Evolutionary conservation across 2,797 vertebrate genomes (phyloP).

Genomic region (Sebastes itinus): DNA sequence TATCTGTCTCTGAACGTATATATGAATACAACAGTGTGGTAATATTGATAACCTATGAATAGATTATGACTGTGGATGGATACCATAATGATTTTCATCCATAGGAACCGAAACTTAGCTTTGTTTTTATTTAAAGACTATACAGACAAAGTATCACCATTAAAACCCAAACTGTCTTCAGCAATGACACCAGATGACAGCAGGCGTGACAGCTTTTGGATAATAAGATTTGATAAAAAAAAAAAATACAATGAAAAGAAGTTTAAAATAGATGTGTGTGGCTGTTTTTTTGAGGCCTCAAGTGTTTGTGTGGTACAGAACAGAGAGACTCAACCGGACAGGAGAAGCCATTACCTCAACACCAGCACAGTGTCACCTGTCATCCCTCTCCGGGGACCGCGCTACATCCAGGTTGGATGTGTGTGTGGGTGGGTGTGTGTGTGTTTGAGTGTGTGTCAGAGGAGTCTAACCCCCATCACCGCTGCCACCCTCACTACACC

Average conservation of each 20-base stretch:
- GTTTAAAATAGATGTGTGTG: not conserved
- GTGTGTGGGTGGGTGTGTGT: not conserved
- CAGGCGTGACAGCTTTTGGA: constrained; percentile 5
- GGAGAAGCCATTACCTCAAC: constrained; percentile 41
- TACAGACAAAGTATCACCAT: not conserved
- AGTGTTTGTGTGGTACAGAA: constrained; percentile 8
- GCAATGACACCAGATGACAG: constrained; percentile 18
- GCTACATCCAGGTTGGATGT: constrained; percentile 28
- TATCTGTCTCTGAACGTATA: constrained; percentile 52
- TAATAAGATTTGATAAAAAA: not conserved
- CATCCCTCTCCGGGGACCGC: constrained; percentile 31
- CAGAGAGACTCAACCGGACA: constrained; percentile 37
- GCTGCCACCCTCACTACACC: not conserved
- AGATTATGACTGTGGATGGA: constrained; percentile 27
- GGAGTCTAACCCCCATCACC: constrained; percentile 21
- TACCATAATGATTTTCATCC: constrained; percentile 7
- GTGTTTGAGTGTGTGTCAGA: constrained; percentile 33
- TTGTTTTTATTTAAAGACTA: constrained; percentile 27
- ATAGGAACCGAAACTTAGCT: not conserved
- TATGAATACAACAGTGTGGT: constrained; percentile 15
- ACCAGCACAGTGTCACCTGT: constrained; percentile 47
- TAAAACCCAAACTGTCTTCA: constrained; percentile 7
- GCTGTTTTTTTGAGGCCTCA: constrained; percentile 12
- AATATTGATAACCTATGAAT: constrained; percentile 46
- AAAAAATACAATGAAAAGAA: not conserved